Evolutionary conservation across 2,113 vertebrate genomes (phyloP).

Genomic region (Menidia beryllina): DNA sequence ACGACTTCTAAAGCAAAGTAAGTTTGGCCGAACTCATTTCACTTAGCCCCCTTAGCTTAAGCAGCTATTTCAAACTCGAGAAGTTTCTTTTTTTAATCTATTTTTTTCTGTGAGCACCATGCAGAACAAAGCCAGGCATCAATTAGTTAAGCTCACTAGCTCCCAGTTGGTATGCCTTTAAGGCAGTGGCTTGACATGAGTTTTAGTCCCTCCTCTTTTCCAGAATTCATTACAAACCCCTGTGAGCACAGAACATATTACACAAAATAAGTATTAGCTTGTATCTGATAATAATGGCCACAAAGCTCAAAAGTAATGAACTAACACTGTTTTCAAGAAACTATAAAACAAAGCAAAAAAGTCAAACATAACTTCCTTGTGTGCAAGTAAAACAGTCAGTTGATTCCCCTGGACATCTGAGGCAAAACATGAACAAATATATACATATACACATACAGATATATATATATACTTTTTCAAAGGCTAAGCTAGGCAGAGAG

Average conservation of each 20-base stretch:
- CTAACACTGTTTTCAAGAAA: slow-evolving; percentile 15
- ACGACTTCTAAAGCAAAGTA: slow-evolving; percentile 5
- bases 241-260: slow-evolving; percentile 57
- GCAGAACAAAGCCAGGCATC: slow-evolving; percentile 62
- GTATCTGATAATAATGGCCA: slow-evolving; percentile 50
- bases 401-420: too few relatives aligned
- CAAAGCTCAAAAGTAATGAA: slow-evolving; percentile 12
- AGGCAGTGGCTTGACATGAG: slow-evolving; percentile 45
- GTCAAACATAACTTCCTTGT: too few relatives aligned
- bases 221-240: slow-evolving; percentile 50
- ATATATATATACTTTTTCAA: too few relatives aligned
- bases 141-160: slow-evolving; percentile 59
- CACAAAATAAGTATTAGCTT: slow-evolving; percentile 47
- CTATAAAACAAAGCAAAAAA: too few relatives aligned
- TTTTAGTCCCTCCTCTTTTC: slow-evolving; percentile 34
- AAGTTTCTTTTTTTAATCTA: slow-evolving; percentile 56
- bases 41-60: slow-evolving; percentile 18
- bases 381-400: too few relatives aligned
- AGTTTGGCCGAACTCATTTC: slow-evolving; percentile 23
- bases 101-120: slow-evolving; percentile 32
- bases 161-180: slow-evolving; percentile 57
- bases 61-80: slow-evolving; percentile 33
- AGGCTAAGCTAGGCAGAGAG: too few relatives aligned
- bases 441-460: too few relatives aligned
- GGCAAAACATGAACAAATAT: too few relatives aligned